Evolutionary conservation across 2,888 invertebrate genomes (phyloP).

Genomic region (Carabus problematicus): DNA sequence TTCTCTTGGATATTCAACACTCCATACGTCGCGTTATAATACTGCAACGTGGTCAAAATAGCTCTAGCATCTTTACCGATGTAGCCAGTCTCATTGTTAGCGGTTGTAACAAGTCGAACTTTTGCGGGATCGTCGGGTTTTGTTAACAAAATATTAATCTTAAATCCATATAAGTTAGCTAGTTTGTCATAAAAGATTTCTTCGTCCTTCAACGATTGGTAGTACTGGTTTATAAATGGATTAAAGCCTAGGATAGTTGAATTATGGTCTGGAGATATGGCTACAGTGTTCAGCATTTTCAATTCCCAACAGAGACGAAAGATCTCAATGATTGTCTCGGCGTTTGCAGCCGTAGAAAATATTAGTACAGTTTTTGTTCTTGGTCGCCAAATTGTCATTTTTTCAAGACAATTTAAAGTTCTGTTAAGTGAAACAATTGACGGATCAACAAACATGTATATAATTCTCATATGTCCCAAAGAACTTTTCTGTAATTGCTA

Average conservation of each 20-base stretch:
- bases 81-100: conserved; percentile 15
- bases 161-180: conserved; percentile 26
- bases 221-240: conserved; percentile 26
- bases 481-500: neutral
- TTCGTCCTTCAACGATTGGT: conserved; percentile 5
- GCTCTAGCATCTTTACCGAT: conserved; percentile 26
- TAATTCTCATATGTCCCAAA: conserved; percentile 14
- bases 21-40: conserved; percentile 22
- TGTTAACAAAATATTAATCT: conserved; percentile 25
- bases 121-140: conserved; percentile 30
- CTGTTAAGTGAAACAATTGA: conserved; percentile 7
- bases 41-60: conserved; percentile 19
- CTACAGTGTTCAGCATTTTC: conserved; percentile 27
- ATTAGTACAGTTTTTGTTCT: conserved; percentile 26
- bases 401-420: conserved; percentile 28
- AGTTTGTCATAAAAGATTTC: conserved; percentile 34
- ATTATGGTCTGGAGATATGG: conserved; percentile 11
- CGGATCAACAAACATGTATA: conserved; percentile 26
- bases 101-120: conserved; percentile 1
- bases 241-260: conserved; percentile 15
- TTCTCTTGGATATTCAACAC: conserved; percentile 26
- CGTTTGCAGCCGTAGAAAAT: neutral
- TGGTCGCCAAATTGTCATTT: conserved; percentile 25
- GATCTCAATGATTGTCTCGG: conserved; percentile 12
- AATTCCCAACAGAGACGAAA: conserved; percentile 24